Evolutionary conservation across 2,888 invertebrate species (phyloP).

Genomic region (Eurytoma californica): DNA sequence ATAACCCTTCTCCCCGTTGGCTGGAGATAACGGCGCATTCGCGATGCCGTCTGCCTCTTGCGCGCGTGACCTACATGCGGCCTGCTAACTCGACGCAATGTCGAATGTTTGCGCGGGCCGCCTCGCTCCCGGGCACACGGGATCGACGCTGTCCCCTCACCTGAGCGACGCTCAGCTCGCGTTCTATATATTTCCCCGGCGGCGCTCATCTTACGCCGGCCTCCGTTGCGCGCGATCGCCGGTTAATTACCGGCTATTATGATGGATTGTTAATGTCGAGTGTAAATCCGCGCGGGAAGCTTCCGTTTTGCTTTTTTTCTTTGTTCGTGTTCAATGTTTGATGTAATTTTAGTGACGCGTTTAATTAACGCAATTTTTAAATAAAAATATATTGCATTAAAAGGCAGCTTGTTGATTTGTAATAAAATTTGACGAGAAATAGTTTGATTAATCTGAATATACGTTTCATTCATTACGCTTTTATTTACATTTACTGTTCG

Average conservation of each 20-base stretch:
- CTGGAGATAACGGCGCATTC: slow-evolving; percentile 31
- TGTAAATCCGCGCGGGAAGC: slow-evolving; percentile 5
- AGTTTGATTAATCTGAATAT: too few species aligned
- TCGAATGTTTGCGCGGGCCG: slow-evolving; percentile 38
- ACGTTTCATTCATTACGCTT: too few species aligned
- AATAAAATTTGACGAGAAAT: too few species aligned
- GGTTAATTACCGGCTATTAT: slow-evolving; percentile 44
- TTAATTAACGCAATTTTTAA: too few species aligned
- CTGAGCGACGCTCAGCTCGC: background rate
- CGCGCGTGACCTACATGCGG: slow-evolving; percentile 38
- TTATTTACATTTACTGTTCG: too few species aligned
- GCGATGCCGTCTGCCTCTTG: background rate
- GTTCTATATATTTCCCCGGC: background rate
- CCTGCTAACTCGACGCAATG: slow-evolving; percentile 51
- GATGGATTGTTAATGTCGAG: slow-evolving; percentile 22
- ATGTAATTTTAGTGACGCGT: too few species aligned
- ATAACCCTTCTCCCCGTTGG: slow-evolving; percentile 31
- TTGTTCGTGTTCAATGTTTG: background rate
- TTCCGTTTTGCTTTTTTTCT: background rate
- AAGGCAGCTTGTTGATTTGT: too few species aligned
- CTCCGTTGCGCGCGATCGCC: slow-evolving; percentile 15
- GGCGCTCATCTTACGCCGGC: slow-evolving; percentile 14
- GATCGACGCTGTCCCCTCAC: background rate
- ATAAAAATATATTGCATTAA: too few species aligned
- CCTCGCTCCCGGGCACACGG: background rate